phyloP scores from a whole-genome alignment of 2,797 vertebrate species.

The Coreius guichenoti region DNA sequence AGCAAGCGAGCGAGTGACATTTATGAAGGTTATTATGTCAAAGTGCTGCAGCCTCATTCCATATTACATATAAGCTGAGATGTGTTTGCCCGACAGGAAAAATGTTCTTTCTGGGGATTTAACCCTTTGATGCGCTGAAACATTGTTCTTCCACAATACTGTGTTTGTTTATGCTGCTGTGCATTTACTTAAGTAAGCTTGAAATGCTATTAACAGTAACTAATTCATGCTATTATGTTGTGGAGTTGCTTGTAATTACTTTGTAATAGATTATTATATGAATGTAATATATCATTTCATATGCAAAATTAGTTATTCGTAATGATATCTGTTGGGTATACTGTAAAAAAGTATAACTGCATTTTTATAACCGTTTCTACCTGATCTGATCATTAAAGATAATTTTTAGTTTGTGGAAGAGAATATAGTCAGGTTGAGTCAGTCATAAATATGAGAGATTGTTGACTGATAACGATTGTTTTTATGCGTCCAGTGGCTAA shows the following conservation, averaged over 20 bases:
- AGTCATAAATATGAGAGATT: background rate
- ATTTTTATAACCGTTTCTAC: background rate
- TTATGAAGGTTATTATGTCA: slow-evolving; percentile 72
- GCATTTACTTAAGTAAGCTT: background rate
- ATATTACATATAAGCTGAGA: slow-evolving; percentile 41
- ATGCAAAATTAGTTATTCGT: background rate
- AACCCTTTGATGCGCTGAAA: slow-evolving; percentile 48
- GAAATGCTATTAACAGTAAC: background rate
- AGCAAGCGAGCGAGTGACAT: slow-evolving; percentile 68
- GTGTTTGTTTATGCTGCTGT: slow-evolving; percentile 29
- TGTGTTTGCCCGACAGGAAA: slow-evolving; percentile 51
- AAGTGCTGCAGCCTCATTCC: slow-evolving; percentile 58
- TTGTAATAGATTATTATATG: background rate
- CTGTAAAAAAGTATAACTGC: background rate
- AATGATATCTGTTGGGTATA: no score
- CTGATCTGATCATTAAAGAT: background rate
- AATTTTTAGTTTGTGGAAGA: background rate
- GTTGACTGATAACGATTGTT: background rate
- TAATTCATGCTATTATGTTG: background rate
- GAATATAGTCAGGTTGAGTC: background rate
- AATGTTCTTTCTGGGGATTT: slow-evolving; percentile 49
- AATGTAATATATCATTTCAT: background rate
- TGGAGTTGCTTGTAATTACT: background rate
- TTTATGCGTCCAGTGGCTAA: background rate
- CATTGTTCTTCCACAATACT: slow-evolving; percentile 24